Evolutionary conservation across 2,797 vertebrate species (phyloP).

Genomic region (Xenopus petersii): DNA sequence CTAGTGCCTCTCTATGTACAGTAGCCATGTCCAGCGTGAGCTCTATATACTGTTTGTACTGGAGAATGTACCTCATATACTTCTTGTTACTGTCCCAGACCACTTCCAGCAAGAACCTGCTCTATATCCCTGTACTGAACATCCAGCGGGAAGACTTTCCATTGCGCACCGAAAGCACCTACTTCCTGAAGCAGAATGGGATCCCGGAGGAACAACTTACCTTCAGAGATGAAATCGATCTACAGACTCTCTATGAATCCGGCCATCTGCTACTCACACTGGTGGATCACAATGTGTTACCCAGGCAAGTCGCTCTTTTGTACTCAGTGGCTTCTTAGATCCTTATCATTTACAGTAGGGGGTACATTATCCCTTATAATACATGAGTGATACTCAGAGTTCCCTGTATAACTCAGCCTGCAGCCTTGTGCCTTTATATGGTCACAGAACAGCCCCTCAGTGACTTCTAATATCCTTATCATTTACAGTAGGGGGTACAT

Average conservation of each 20-base stretch:
- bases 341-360: too few relatives aligned
- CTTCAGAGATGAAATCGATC: conserved; percentile 86
- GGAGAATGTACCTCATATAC: background rate
- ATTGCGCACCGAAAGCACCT: conserved; percentile 73
- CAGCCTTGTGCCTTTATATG: too few relatives aligned
- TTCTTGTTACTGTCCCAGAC: conserved; percentile 62
- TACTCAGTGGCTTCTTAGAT: background rate
- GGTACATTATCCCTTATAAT: too few relatives aligned
- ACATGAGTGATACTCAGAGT: too few relatives aligned
- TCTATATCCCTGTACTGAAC: conserved; percentile 83
- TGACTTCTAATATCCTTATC: too few relatives aligned
- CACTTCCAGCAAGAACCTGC: background rate
- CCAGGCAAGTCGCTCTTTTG: conserved; percentile 67
- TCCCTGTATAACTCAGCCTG: too few relatives aligned
- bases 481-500: too few relatives aligned
- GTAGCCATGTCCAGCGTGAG: too few relatives aligned
- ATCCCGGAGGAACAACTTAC: conserved; percentile 66
- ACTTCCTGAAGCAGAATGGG: conserved; percentile 68
- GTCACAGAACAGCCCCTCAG: too few relatives aligned
- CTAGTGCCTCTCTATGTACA: too few relatives aligned
- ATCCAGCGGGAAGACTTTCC: conserved; percentile 74
- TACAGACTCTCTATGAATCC: conserved; percentile 60
- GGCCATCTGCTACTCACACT: conserved; percentile 76
- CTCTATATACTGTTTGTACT: too few relatives aligned
- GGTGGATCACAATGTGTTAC: conserved; percentile 87